Conservation (phyloP, 1,140 invertebrate species). For the Pseudomyrmex concolor region DNA sequence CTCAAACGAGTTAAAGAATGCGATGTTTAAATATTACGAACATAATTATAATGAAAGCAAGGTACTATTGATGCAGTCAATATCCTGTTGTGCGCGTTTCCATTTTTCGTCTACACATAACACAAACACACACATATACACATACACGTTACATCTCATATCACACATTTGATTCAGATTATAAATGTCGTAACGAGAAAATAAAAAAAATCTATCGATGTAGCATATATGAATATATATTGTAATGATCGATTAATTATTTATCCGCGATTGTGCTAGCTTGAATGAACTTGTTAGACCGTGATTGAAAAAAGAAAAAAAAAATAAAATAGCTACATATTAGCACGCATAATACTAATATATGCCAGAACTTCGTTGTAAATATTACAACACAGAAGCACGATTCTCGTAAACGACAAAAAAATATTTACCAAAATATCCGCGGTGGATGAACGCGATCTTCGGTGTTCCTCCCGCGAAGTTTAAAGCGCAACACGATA, state of each 20-base stretch:
- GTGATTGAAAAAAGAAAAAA: not conserved
- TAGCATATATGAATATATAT: constrained; percentile 39
- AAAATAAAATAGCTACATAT: not conserved
- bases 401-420: not conserved
- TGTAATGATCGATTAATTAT: constrained; percentile 44
- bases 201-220: constrained; percentile 28
- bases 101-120: constrained; percentile 54
- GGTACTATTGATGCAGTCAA: constrained; percentile 74
- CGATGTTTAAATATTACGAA: constrained; percentile 70
- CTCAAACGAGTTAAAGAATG: constrained; percentile 70
- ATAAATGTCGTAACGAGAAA: constrained; percentile 37
- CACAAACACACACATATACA: not conserved
- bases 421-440: constrained; percentile 10
- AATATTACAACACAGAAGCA: constrained; percentile 3
- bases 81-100: constrained; percentile 69
- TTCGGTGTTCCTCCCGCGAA: not conserved
- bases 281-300: constrained; percentile 15
- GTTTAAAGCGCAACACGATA: not conserved
- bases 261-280: constrained; percentile 33
- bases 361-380: not conserved
- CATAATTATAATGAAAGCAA: constrained; percentile 61
- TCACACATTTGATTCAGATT: constrained; percentile 20
- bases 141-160: not conserved
- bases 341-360: constrained; percentile 20
- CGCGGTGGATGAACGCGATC: not conserved